Base-by-base conservation (phyloP, 2,113 vertebrate genomes). In the Muscicapa adusta region DNA sequence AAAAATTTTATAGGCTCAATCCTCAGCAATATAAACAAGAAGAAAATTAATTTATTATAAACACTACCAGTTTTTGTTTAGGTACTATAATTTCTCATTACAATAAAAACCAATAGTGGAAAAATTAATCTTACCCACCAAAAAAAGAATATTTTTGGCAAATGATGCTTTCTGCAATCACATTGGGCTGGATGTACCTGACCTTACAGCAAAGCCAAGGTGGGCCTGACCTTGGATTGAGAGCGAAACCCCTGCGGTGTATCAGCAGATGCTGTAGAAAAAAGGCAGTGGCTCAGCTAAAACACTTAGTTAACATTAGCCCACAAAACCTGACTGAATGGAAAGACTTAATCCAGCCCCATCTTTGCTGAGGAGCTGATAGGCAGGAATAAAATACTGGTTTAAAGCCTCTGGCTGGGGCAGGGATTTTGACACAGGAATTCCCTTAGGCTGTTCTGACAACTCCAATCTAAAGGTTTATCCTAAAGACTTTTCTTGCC, bases 371-470 rank as follows among this genome's bases (percentile, higher is more conserved):
- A 90, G 90, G 92, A 96, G 58, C 85, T 82, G 94, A 89, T 80
- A 90, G 88, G 72, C 72, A 86, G 85, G 71, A 96, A 71, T 86
- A 93, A 96, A 95, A 94, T 15, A 38, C 42, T 25, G 33, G 17
- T 85, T 33, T 79, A 93, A 91, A 96, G 57, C 72, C 51, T 85
- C 54, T 97, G 81, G 47, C 93, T 90, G 71, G 67, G 56, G 48
- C 48, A 74, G n/a, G 66, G 75, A 77, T 93, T 93, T 93, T 77
- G 72, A 79, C 94, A 90, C 91, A 53, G 93, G 82, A 94, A 89
- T 94, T 94, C 85, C 91, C 88, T 71, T 38, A 74, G 88, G 91
- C 88, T 51, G 38, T 77, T 94, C 75, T 88, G 88, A 95, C 91
- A 88, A 88, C 42, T 71, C 78, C 78, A 88, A 29, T 92, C 38